Evolutionary conservation across 2,888 invertebrate species (phyloP).

Genomic region (Ophion ellenae): DNA sequence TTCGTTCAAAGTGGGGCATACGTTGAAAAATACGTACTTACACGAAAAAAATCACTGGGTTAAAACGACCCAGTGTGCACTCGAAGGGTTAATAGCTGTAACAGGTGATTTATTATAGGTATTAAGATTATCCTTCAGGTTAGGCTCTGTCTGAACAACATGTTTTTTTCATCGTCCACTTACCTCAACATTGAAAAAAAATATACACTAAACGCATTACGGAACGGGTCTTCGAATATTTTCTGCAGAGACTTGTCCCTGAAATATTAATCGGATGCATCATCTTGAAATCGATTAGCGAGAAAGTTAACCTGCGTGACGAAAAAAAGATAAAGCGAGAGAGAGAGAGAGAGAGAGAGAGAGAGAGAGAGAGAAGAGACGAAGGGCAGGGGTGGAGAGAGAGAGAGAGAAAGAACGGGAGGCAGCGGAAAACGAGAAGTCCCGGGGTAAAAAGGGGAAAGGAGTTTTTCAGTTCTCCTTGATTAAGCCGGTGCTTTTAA

Average conservation of each 20-base stretch:
- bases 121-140: neutral
- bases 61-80: no score
- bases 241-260: slow-evolving; percentile 1
- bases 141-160: neutral
- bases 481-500: slow-evolving; percentile 58
- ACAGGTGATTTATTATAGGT: no score
- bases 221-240: slow-evolving; percentile 4
- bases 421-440: neutral
- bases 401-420: neutral
- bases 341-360: neutral
- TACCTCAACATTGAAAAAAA: no score
- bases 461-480: slow-evolving; percentile 51
- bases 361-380: neutral
- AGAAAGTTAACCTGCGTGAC: neutral
- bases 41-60: no score
- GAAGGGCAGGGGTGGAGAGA: neutral
- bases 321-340: neutral
- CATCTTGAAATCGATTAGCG: slow-evolving; percentile 34
- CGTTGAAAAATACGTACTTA: no score
- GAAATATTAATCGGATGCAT: slow-evolving; percentile 32
- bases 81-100: neutral
- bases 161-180: neutral
- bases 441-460: slow-evolving; percentile 7
- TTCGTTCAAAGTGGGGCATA: no score
- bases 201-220: neutral